These are phyloP conservation scores for Perizoma affinitatum DNA, from an alignment of 2,888 invertebrate species.

Conservation along the genomic window DNA sequence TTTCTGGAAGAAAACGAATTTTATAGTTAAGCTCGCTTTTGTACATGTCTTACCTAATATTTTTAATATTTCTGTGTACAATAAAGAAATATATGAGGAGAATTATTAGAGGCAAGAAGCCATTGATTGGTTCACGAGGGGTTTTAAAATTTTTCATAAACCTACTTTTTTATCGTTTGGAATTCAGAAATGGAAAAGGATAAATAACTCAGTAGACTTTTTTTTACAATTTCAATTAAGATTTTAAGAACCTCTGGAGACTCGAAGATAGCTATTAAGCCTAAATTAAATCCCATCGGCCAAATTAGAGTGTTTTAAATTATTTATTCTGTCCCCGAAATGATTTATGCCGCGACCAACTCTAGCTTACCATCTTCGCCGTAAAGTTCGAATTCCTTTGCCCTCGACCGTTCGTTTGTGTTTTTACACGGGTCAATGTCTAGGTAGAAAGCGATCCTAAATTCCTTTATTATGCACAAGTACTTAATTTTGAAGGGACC, in stretches of 20 bases:
- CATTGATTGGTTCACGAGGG: too few species aligned
- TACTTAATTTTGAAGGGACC: slow-evolving; percentile 20
- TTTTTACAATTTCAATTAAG: slow-evolving; percentile 40
- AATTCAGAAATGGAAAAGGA: too few species aligned
- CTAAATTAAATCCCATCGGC: slow-evolving; percentile 52
- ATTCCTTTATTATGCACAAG: slow-evolving; percentile 32
- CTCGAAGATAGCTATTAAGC: slow-evolving; percentile 47
- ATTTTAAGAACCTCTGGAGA: slow-evolving; percentile 37
- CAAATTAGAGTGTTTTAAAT: slow-evolving; percentile 53
- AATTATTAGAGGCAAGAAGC: too few species aligned
- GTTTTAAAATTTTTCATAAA: too few species aligned
- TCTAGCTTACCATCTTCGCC: slow-evolving; percentile 21
- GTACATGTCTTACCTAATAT: too few species aligned
- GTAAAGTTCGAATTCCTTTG: slow-evolving; percentile 23
- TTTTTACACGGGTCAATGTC: slow-evolving; percentile 33
- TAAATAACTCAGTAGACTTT: slow-evolving; percentile 5
- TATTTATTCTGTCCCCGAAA: slow-evolving; percentile 58
- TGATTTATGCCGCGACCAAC: slow-evolving; percentile 47
- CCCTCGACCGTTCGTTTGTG: slow-evolving; percentile 1
- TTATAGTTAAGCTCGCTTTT: too few species aligned
- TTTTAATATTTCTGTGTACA: too few species aligned
- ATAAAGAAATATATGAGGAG: too few species aligned
- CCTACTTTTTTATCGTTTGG: too few species aligned
- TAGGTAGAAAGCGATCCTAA: slow-evolving; percentile 25
- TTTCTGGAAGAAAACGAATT: too few species aligned